Percentiles rank a stretch among this genome's conserved stretches.
Evolutionary conservation across 2,113 vertebrate genomes (phyloP).

Genomic region (Scophthalmus maximus): DNA sequence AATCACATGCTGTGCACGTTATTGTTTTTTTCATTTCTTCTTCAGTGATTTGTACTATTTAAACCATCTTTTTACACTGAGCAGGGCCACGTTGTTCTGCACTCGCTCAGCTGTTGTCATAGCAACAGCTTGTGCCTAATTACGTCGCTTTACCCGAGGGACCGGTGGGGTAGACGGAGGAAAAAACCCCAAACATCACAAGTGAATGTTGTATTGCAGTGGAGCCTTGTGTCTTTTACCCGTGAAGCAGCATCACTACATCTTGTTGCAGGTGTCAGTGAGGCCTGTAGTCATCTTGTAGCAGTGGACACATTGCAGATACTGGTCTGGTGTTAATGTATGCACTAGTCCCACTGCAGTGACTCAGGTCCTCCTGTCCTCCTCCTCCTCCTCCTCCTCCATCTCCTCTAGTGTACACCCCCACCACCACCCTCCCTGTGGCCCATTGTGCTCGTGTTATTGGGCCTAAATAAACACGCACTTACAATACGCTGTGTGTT

Average conservation of each 20-base stretch:
- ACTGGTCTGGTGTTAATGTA: slow-evolving; percentile 15
- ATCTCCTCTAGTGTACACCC: neutral
- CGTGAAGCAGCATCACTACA: neutral
- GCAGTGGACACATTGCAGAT: slow-evolving; percentile 7
- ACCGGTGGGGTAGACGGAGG: neutral
- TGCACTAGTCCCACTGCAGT: slow-evolving; percentile 42
- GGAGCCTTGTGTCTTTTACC: neutral
- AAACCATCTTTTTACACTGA: slow-evolving; percentile 1
- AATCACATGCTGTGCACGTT: neutral
- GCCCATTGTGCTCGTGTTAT: slow-evolving; percentile 31
- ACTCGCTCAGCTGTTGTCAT: slow-evolving; percentile 45
- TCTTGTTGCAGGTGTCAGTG: neutral
- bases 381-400: neutral
- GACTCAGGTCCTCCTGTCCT: slow-evolving; percentile 42
- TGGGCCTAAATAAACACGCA: neutral
- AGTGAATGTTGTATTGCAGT: neutral
- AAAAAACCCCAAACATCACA: slow-evolving; percentile 3
- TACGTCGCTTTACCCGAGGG: slow-evolving; percentile 15
- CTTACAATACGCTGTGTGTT: slow-evolving; percentile 27
- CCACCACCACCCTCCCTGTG: neutral
- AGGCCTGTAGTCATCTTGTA: neutral
- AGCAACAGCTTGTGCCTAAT: slow-evolving; percentile 61
- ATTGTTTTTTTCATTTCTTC: neutral
- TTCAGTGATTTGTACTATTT: neutral
- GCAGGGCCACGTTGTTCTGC: neutral